Percentiles rank a stretch among this genome's conserved stretches.
These are phyloP conservation scores for Sebastes kiyomatsui DNA, from an alignment of 2,797 vertebrate species.

Conservation along the genomic window DNA sequence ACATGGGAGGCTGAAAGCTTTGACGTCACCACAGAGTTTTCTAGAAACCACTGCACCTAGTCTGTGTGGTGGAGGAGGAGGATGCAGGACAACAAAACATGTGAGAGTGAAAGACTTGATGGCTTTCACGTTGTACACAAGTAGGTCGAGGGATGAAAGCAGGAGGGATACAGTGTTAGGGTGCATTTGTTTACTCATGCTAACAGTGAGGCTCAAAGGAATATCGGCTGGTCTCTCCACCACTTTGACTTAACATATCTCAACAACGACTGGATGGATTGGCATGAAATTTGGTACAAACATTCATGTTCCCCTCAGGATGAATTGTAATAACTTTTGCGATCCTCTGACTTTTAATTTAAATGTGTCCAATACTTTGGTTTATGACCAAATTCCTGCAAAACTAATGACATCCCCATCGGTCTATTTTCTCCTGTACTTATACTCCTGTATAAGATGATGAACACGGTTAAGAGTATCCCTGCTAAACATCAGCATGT, in stretches of 20 bases:
- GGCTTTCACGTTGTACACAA: not conserved
- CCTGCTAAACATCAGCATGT: not conserved
- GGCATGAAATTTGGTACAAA: not conserved
- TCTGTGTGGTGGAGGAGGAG: not conserved
- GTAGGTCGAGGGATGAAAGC: not conserved
- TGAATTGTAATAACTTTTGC: not conserved
- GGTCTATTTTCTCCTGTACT: not conserved
- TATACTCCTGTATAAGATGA: no score
- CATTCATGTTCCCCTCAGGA: no score
- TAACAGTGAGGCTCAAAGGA: not conserved
- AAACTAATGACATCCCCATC: not conserved
- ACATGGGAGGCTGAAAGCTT: conserved; percentile 15
- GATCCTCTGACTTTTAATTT: not conserved
- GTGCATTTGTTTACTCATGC: not conserved
- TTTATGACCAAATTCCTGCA: not conserved
- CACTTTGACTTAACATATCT: not conserved
- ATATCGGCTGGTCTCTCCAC: not conserved
- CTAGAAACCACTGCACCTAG: not conserved
- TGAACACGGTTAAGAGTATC: no score
- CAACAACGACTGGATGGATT: not conserved
- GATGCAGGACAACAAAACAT: not conserved
- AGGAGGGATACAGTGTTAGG: not conserved
- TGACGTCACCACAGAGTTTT: conserved; percentile 20
- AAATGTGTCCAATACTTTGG: not conserved
- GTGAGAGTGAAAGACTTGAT: not conserved